Evolutionary conservation across 2,888 invertebrate species (phyloP).

Genomic region (Pseudoips prasinana): DNA sequence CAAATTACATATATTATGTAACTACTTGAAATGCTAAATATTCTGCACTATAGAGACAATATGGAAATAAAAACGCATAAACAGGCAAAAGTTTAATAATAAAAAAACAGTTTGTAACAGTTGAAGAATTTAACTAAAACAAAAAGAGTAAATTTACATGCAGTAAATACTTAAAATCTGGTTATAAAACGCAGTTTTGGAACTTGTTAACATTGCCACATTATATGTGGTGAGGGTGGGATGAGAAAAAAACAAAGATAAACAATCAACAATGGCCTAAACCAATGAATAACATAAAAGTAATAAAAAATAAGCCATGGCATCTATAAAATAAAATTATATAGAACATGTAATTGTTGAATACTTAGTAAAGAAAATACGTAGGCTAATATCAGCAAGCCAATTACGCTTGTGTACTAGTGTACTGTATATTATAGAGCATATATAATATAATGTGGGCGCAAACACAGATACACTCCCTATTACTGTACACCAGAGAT

Average conservation of each 20-base stretch:
- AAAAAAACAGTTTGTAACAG: conserved; percentile 30
- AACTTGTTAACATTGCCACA: conserved; percentile 18
- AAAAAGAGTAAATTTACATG: conserved; percentile 20
- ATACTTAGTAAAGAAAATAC: no score
- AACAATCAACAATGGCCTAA: conserved; percentile 18
- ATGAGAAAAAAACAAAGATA: conserved; percentile 19
- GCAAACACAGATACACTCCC: no score
- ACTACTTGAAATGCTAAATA: no score
- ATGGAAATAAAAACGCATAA: conserved; percentile 15
- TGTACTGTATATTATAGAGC: no score
- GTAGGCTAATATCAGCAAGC: no score
- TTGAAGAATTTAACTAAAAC: conserved; percentile 15
- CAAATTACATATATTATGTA: no score
- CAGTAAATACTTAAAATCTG: conserved; percentile 11
- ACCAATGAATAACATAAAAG: conserved; percentile 25
- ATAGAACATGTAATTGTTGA: no score
- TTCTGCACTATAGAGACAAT: conserved; percentile 17
- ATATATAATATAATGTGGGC: no score
- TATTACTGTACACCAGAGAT: no score
- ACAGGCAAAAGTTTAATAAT: conserved; percentile 35
- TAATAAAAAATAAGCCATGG: conserved; percentile 5
- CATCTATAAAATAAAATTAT: no score
- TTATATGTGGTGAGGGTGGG: conserved; percentile 19
- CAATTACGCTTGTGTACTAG: no score
- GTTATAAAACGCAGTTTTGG: conserved; percentile 11